Base-by-base conservation (phyloP, 1,140 invertebrate species). In the Tetramorium alpestre region DNA sequence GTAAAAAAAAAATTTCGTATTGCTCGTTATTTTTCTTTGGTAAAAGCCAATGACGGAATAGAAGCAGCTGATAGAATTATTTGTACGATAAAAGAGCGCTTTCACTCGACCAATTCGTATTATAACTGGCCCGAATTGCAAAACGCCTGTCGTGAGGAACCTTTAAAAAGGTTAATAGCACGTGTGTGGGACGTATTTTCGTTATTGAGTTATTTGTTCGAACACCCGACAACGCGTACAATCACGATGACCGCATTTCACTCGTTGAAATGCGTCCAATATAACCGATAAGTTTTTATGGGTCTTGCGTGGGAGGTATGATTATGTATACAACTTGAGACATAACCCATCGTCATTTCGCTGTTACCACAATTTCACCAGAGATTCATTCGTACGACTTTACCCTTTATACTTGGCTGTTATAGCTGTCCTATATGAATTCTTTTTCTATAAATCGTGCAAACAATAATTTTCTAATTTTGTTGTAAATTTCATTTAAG, bases 161-260 rank as follows among this genome's bases (percentile, higher is more conserved):
- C 67, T 80, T 76, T 62, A 82, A 87, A 76, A 90, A 85, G 85
- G 58, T 84, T 87, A 89, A 88, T 41, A 44, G 75, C 69, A 80
- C 62, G 54, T 44, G 86, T 78, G 89, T 90, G 76, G 88, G 84
- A 90, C 49, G 88, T 58, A 65, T 70, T 87, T 80, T 84, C 85
- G 76, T 82, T 82, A 82, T 51, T 58, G 87, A 56, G 51, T 86
- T 87, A 76, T 89, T 89, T 64, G 78, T 18, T 41, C 25, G 58
- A 65, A 58, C 38, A 54, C 10, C 16, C 54, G 56, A 47, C 64
- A 58, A 10, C 54, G 38, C 54, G 38, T 81, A 81, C 54, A 60
- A 90, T 87, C 62, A 28, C 33, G 77, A 80, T 73, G 70, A 72
- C 76, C 85, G 76, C 85, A 85, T 89, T 89, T 89, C 58, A 33